Evolutionary conservation across 2,888 invertebrate species (phyloP).

Genomic region (Vanessa cardui): DNA sequence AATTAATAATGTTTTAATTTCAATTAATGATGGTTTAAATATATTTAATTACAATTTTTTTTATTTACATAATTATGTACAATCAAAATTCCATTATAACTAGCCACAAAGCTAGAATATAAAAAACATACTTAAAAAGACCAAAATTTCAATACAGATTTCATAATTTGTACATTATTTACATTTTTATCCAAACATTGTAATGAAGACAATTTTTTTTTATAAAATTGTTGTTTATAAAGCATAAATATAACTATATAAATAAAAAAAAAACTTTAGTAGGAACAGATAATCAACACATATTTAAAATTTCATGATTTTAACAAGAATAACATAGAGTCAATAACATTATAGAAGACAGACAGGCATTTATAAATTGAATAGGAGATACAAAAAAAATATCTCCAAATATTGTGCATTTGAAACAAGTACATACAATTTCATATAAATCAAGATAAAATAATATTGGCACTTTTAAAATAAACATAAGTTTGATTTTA

Average conservation of each 20-base stretch:
- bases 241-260: too few relatives aligned
- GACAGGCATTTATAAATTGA: neutral
- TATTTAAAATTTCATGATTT: neutral
- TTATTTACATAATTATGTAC: constrained; percentile 77
- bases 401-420: neutral
- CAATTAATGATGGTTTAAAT: constrained; percentile 76
- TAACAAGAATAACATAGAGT: constrained; percentile 1
- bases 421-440: neutral
- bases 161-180: constrained; percentile 71
- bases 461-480: constrained; percentile 4
- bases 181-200: constrained; percentile 48
- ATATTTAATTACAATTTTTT: constrained; percentile 60
- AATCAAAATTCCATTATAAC: constrained; percentile 52
- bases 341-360: neutral
- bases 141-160: constrained; percentile 51
- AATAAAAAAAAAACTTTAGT: constrained; percentile 13
- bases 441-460: neutral
- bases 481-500: neutral
- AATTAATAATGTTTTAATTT: constrained; percentile 67
- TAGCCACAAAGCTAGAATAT: constrained; percentile 63
- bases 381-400: neutral
- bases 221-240: too few relatives aligned
- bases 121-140: constrained; percentile 62
- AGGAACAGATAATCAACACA: constrained; percentile 8
- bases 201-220: constrained; percentile 13